phyloP scores from a whole-genome alignment of 2,888 invertebrate species.

The Rotaria sp. region DNA sequence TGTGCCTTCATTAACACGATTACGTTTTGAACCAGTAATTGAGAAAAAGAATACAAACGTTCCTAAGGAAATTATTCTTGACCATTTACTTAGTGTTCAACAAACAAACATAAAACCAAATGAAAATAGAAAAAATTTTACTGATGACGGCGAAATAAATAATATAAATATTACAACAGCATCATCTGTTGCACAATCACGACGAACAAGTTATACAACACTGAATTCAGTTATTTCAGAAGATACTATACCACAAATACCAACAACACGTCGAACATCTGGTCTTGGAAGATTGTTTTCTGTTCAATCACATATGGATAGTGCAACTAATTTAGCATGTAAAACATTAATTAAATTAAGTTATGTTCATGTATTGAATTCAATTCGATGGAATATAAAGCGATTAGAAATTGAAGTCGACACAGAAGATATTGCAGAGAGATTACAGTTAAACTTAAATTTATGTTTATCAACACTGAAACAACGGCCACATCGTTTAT shows the following conservation, averaged over 20 bases:
- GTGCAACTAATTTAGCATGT: background rate
- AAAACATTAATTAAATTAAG: background rate
- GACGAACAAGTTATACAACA: background rate
- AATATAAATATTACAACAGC: background rate
- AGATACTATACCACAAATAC: background rate
- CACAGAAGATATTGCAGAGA: background rate
- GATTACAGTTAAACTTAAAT: background rate
- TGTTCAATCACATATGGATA: background rate
- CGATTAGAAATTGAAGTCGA: background rate
- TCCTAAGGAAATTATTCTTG: background rate
- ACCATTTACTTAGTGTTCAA: background rate
- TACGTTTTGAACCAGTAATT: background rate
- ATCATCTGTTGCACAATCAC: background rate
- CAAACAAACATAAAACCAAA: background rate
- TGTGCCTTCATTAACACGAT: background rate
- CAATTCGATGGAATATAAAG: background rate
- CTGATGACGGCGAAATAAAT: background rate
- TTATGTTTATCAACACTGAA: conserved; percentile 9
- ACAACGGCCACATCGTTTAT: background rate
- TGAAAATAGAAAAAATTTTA: background rate
- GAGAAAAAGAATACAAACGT: background rate
- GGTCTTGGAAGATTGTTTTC: background rate
- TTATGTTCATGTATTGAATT: background rate
- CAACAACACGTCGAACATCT: background rate
- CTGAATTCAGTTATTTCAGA: background rate